Base-by-base conservation (phyloP, 2,888 invertebrate genomes). In the Dendrolimus pini region DNA sequence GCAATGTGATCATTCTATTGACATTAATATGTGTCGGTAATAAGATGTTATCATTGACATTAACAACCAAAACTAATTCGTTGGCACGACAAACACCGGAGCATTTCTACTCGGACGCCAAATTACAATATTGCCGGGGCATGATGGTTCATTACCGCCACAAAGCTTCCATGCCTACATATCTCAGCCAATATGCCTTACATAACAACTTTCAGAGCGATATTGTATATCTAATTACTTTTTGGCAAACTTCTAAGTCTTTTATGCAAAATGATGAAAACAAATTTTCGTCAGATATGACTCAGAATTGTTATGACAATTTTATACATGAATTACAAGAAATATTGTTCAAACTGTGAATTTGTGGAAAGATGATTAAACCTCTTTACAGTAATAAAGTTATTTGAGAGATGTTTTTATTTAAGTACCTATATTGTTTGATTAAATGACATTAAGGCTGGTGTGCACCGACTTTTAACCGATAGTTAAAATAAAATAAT, bases 121-220 rank as follows among this genome's bases (percentile, higher is more conserved):
- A 69, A 72, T 76, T 70, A 71, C 69, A 64, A 67, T 69, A 70
- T 68, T 67, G 68, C 67, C 64, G 61, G 68, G 63, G 61, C 65
- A 64, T 62, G 64, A 67, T 63, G 64, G 62, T 65, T 68, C 65
- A 68, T 70, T 74, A 68, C 68, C 58, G 64, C 59, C 63, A 67
- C 66, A 67, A 69, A 71, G 67, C 70, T 65, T 62, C 59, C 63
- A 61, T 61, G 59, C 55, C 59, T 58, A 55, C 56, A 59, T 60
- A 55, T 12, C 47, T 47, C 47, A 47, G 12, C 47, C 9, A 47
- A 12, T 47, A 47, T 47, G 12, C 3, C 47, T 47, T 47, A 47
- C 12, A 47, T 7, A 47, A 47, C 7, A 47, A 65, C 62, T 54
- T 54, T 58, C 59, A 59, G 55, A 56, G 55, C 57, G 55, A 65